A percentile compares a stretch with the other conserved stretches of the same genome.
phyloP scores from a whole-genome alignment of 2,888 invertebrate species.

The Phyllotreta cruciferae region DNA sequence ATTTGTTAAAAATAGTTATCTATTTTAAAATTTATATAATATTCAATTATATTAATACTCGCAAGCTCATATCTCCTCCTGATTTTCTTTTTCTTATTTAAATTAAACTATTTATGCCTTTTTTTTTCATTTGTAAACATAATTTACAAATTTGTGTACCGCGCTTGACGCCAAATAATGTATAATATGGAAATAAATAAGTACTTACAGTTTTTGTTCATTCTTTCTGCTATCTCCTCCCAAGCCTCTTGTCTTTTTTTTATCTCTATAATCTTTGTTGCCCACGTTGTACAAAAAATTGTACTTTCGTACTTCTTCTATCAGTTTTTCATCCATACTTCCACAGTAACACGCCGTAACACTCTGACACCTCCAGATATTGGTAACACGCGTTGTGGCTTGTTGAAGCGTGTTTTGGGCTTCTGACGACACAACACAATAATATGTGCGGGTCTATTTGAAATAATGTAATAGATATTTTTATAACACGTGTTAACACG shows the following conservation, averaged over 20 bases:
- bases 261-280: too few relatives aligned
- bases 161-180: too few relatives aligned
- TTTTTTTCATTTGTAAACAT: too few relatives aligned
- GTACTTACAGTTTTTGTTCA: background rate
- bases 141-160: too few relatives aligned
- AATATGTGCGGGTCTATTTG: constrained; percentile 13
- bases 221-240: background rate
- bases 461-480: constrained; percentile 12
- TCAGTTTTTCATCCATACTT: background rate
- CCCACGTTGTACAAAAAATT: background rate
- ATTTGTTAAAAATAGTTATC: too few relatives aligned
- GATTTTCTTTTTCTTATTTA: too few relatives aligned
- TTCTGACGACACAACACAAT: constrained; percentile 12
- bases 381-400: constrained; percentile 6
- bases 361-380: constrained; percentile 12
- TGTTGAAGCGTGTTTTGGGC: constrained; percentile 10
- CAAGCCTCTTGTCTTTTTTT: background rate
- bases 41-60: too few relatives aligned
- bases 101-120: too few relatives aligned
- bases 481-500: too few relatives aligned
- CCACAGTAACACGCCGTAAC: background rate
- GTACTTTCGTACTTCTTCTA: background rate
- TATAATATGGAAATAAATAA: background rate
- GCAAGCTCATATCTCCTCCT: too few relatives aligned
- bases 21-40: too few relatives aligned